Conservation (phyloP, 2,113 vertebrate genomes). For the Rhynchopsitta pachyrhyncha region DNA sequence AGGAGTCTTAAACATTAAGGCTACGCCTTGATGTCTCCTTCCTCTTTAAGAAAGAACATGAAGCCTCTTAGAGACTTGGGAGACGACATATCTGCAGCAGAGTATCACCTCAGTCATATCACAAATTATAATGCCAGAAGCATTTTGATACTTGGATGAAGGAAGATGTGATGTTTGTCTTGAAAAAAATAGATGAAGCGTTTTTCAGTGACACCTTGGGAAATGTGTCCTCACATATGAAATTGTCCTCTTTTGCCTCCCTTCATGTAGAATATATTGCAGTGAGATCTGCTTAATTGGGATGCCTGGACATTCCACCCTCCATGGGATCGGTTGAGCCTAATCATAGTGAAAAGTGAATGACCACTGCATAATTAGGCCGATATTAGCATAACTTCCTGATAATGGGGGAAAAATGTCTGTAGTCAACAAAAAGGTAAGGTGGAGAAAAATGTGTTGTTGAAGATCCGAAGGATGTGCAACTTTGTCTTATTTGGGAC, state of each 20-base stretch:
- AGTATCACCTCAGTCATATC: background rate
- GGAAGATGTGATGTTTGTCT: background rate
- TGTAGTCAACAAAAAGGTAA: background rate
- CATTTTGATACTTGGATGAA: background rate
- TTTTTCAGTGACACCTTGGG: background rate
- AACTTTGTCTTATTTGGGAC: background rate
- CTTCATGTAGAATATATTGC: background rate
- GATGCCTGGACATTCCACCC: background rate
- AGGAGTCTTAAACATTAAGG: background rate
- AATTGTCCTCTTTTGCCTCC: background rate
- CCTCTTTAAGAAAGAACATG: background rate
- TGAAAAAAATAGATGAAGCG: background rate
- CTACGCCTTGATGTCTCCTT: background rate
- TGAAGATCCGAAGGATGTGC: background rate
- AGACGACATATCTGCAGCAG: background rate
- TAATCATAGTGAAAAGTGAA: background rate
- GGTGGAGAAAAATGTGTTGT: background rate
- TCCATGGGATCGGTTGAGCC: background rate
- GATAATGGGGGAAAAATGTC: background rate
- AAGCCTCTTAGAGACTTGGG: background rate
- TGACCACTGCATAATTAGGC: background rate
- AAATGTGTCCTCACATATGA: background rate
- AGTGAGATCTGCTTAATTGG: background rate
- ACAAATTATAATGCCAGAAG: background rate
- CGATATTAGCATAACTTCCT: background rate